phyloP scores from a whole-genome alignment of 2,113 vertebrate species.

The Gallinago paraguaiae region DNA sequence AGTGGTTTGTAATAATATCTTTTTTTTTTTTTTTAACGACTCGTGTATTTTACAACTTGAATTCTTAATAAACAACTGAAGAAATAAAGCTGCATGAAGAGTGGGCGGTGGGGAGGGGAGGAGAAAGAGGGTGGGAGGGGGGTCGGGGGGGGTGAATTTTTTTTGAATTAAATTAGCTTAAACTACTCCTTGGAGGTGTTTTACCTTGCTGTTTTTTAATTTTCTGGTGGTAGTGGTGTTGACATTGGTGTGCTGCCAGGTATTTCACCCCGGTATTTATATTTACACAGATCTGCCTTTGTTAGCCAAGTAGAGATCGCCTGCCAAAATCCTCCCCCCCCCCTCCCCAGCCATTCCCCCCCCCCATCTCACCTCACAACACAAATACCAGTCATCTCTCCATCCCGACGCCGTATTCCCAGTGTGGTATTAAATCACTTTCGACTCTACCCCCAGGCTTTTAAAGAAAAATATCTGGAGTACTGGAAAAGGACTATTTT shows the following conservation, averaged over 20 bases:
- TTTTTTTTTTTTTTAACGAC: neutral
- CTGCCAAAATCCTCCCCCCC: neutral
- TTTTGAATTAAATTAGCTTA: neutral
- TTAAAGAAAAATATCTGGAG: neutral
- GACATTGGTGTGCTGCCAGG: conserved; percentile 29
- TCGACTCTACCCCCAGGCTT: neutral
- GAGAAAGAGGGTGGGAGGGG: too few relatives aligned
- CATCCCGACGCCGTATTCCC: conserved; percentile 3
- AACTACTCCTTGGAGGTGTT: neutral
- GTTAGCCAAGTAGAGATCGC: conserved; percentile 18
- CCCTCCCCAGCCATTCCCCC: neutral
- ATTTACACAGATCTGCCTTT: conserved; percentile 23
- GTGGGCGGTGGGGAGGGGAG: neutral
- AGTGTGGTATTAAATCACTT: neutral
- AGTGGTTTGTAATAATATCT: conserved; percentile 50
- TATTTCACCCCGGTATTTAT: conserved; percentile 9
- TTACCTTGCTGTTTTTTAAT: neutral
- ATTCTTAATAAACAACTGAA: neutral
- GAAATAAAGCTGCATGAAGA: neutral
- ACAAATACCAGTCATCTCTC: neutral
- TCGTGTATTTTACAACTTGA: conserved; percentile 9
- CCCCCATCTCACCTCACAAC: neutral
- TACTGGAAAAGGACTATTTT: neutral
- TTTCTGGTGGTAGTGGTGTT: neutral
- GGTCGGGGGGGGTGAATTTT: too few relatives aligned